Base-by-base conservation (phyloP, 2,888 invertebrate genomes). In the Noctuana brunneofusca region DNA sequence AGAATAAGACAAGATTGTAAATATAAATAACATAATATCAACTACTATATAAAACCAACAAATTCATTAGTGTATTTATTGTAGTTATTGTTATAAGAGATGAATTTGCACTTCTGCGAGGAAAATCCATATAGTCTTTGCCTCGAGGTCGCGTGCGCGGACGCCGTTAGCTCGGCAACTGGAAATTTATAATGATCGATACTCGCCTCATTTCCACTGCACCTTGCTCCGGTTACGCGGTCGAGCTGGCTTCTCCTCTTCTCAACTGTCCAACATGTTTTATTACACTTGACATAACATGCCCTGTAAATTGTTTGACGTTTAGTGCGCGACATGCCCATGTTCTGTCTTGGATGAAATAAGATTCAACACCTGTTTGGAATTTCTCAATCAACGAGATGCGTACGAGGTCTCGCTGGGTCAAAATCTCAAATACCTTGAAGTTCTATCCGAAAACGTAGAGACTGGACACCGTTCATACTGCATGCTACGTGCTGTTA, bases 161-260 rank as follows among this genome's bases (percentile, higher is more conserved):
- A 74, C 82, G 86, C 88, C 87, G 89, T 91, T 89, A 86, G 84
- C 75, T 76, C 76, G 78, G 75, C 78, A 72, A 76, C 76, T 80
- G 84, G 84, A 86, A 84, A 87, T 87, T 88, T 90, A 88, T 87
- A 89, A 87, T 88, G 89, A 89, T 89, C 87, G 87, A 90, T 89
- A 88, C 82, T 86, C 82, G 78, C 80, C 76, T 79, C 79, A 77
- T 79, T 75, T 76, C 81, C 73, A 80, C 79, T 81, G 77, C 81
- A 80, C 83, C 75, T 80, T 79, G 84, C 84, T 82, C 81, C 76
- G 83, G 82, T 82, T 84, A 78, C 68, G 65, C 63, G 83, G 82
- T 82, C 84, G 78, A 68, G 65, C 63, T 63, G 56, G 63, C 54
- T 50, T 58, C 60, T 58, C 62, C 12, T 60, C 60, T 59, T 64